Conservation (phyloP, 2,888 invertebrate species). For the Polia nebulosa region DNA sequence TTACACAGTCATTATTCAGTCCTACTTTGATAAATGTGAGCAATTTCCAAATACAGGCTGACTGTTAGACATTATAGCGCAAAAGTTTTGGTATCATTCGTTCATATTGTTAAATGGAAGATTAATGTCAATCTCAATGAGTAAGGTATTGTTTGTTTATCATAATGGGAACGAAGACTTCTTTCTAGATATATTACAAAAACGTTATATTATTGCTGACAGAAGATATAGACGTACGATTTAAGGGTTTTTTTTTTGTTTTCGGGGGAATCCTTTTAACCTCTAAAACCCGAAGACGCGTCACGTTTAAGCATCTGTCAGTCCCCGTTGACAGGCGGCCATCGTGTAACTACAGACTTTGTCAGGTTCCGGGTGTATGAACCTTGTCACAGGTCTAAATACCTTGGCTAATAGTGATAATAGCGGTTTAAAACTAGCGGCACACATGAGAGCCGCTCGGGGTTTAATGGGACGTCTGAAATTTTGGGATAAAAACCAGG, state of each 20-base stretch:
- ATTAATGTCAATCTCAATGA: conserved; percentile 33
- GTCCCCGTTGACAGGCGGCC: too few relatives aligned
- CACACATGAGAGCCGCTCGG: too few relatives aligned
- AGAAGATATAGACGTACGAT: neutral
- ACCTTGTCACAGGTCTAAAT: too few relatives aligned
- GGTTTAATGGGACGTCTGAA: too few relatives aligned
- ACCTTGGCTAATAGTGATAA: too few relatives aligned
- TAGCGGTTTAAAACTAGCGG: too few relatives aligned
- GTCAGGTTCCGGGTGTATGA: too few relatives aligned
- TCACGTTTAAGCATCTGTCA: too few relatives aligned
- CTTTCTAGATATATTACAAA: neutral
- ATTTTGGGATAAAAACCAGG: too few relatives aligned
- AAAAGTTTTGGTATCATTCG: conserved; percentile 37
- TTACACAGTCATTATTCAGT: conserved; percentile 59
- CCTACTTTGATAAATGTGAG: conserved; percentile 61
- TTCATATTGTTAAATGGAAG: conserved; percentile 32
- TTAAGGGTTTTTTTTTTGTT: neutral
- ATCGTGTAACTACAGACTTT: too few relatives aligned
- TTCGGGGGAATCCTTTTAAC: too few relatives aligned
- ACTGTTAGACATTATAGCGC: conserved; percentile 31
- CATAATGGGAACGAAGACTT: conserved; percentile 4
- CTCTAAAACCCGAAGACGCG: too few relatives aligned
- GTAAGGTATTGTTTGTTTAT: conserved; percentile 16
- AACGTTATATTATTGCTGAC: neutral
- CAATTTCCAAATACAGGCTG: conserved; percentile 51